phyloP scores from a whole-genome alignment of 2,888 invertebrate genomes.

The Pherbina coryleti region DNA sequence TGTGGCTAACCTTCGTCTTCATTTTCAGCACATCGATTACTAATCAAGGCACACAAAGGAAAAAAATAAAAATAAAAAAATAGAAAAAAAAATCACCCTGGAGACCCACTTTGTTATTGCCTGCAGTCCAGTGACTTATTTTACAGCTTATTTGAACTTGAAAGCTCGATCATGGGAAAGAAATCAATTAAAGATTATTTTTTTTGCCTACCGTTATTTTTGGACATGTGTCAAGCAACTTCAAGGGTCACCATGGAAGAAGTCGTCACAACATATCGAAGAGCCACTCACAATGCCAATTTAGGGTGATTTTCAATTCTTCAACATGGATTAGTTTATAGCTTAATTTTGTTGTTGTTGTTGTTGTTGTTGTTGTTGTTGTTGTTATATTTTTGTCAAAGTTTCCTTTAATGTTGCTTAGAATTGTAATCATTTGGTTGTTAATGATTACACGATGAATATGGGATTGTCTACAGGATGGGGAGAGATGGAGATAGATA shows the following conservation, averaged over 20 bases:
- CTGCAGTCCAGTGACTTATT: slow-evolving; percentile 5
- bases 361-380: not conserved
- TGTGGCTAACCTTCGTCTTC: not conserved
- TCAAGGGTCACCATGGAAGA: slow-evolving; percentile 29
- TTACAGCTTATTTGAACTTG: slow-evolving; percentile 32
- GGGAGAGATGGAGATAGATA: too few species aligned
- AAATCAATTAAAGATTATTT: slow-evolving; percentile 37
- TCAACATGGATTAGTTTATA: slow-evolving; percentile 16
- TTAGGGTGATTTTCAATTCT: not conserved
- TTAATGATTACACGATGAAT: not conserved
- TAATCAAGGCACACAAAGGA: slow-evolving; percentile 9
- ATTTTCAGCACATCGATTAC: not conserved
- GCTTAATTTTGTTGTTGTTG: not conserved
- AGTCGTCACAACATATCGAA: not conserved
- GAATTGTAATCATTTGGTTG: not conserved
- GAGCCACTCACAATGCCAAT: not conserved
- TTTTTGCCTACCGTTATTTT: slow-evolving; percentile 4
- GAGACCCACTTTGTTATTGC: slow-evolving; percentile 17
- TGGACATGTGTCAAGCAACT: slow-evolving; percentile 37
- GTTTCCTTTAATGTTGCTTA: not conserved
- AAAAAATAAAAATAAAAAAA: not conserved
- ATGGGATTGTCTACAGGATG: not conserved
- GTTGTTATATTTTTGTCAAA: slow-evolving; percentile 5
- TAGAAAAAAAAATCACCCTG: slow-evolving; percentile 4
- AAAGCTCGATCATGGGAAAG: slow-evolving; percentile 29